phyloP scores from a whole-genome alignment of 2,113 vertebrate genomes.

The Pungitius pungitius region DNA sequence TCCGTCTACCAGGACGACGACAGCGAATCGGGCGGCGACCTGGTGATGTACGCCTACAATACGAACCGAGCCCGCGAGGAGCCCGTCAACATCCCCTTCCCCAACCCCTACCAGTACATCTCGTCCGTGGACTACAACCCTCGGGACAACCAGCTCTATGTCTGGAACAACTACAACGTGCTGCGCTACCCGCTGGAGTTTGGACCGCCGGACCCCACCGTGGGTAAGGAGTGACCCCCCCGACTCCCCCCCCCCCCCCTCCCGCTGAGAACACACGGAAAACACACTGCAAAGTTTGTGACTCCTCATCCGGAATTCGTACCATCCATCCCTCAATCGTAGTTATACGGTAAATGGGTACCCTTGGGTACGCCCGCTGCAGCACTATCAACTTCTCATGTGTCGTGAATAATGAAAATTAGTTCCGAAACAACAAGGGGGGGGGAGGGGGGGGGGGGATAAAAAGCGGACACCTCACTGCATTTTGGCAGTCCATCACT shows the following conservation, averaged over 20 bases:
- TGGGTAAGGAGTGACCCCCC: constrained; percentile 77
- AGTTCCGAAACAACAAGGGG: constrained; percentile 41
- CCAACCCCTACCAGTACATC: constrained; percentile 95
- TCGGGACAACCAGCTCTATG: constrained; percentile 94
- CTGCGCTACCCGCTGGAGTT: constrained; percentile 92
- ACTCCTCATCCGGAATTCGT: too few relatives aligned
- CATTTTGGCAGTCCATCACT: constrained; percentile 62
- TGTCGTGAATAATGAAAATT: constrained; percentile 61
- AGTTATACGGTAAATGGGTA: too few relatives aligned
- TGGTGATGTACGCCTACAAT: constrained; percentile 92
- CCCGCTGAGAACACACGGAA: neutral
- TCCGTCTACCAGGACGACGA: constrained; percentile 94
- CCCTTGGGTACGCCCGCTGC: constrained; percentile 42
- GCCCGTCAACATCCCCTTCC: constrained; percentile 86
- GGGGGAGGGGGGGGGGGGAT: constrained; percentile 13
- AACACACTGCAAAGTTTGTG: neutral
- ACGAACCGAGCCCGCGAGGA: constrained; percentile 88
- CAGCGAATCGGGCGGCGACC: constrained; percentile 89
- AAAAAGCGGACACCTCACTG: constrained; percentile 49
- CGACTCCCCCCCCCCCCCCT: too few relatives aligned
- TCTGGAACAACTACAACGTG: constrained; percentile 97
- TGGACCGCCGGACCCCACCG: constrained; percentile 87
- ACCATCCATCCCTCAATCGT: too few relatives aligned
- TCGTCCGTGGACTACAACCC: constrained; percentile 96
- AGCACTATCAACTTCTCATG: constrained; percentile 47